Percentiles rank a stretch among this genome's conserved stretches.
Evolutionary conservation across 2,888 invertebrate species (phyloP).

Genomic region (Trissolcus brochymenae): DNA sequence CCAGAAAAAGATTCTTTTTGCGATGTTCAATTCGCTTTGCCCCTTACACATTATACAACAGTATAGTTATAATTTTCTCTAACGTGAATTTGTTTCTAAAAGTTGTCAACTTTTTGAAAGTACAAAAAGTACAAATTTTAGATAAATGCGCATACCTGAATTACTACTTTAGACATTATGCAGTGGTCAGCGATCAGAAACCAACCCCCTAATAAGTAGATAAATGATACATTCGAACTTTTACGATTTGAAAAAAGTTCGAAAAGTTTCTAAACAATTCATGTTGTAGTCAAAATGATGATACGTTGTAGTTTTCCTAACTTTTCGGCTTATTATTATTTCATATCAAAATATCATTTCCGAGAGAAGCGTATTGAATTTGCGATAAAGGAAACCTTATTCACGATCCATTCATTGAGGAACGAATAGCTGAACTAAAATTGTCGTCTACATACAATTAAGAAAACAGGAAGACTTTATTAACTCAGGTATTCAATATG

Average conservation of each 20-base stretch:
- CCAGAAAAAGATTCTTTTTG: constrained; percentile 62
- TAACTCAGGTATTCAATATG: too few relatives aligned
- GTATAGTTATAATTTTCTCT: constrained; percentile 5
- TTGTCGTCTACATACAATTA: too few relatives aligned
- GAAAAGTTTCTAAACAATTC: not conserved
- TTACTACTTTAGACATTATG: constrained; percentile 11
- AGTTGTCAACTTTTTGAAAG: constrained; percentile 9
- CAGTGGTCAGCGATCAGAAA: constrained; percentile 8
- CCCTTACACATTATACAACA: constrained; percentile 39
- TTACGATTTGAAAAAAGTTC: constrained; percentile 10
- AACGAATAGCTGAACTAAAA: too few relatives aligned
- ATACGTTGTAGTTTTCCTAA: too few relatives aligned
- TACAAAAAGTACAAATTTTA: too few relatives aligned
- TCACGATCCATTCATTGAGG: too few relatives aligned
- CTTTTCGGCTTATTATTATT: too few relatives aligned
- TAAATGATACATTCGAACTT: not conserved
- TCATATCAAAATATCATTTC: too few relatives aligned
- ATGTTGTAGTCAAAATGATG: too few relatives aligned
- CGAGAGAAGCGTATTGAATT: too few relatives aligned
- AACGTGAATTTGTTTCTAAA: not conserved
- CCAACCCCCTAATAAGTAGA: constrained; percentile 6
- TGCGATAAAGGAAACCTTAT: too few relatives aligned
- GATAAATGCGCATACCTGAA: constrained; percentile 18
- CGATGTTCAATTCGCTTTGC: constrained; percentile 60
- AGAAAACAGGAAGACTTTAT: too few relatives aligned